These are phyloP conservation scores for Prionace glauca DNA, from an alignment of 2,797 vertebrate genomes.

Conservation along the genomic window DNA sequence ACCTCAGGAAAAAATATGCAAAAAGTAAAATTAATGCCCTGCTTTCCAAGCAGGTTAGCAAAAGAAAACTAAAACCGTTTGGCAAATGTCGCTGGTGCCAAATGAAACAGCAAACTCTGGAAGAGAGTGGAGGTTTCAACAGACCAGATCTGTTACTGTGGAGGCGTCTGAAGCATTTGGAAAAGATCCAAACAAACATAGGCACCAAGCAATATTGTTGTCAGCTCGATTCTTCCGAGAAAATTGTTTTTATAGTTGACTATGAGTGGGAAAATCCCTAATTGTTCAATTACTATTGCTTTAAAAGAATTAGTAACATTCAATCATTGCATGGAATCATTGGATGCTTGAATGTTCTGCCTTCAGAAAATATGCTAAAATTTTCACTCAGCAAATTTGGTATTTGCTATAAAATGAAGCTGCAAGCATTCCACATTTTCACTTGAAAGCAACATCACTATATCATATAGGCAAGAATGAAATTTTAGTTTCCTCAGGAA, in stretches of 20 bases:
- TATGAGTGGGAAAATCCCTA: constrained; percentile 46
- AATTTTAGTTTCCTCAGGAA: background rate
- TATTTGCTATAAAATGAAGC: background rate
- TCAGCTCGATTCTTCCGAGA: constrained; percentile 71
- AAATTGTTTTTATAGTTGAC: constrained; percentile 67
- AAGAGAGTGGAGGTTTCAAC: constrained; percentile 56
- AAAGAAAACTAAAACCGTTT: background rate
- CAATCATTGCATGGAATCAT: background rate
- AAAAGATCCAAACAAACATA: constrained; percentile 75
- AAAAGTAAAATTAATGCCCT: constrained; percentile 72
- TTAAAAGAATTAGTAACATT: background rate
- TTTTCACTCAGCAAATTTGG: background rate
- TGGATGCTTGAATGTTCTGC: constrained; percentile 18
- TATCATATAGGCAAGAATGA: background rate
- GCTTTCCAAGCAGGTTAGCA: constrained; percentile 66
- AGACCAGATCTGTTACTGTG: constrained; percentile 61
- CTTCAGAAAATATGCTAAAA: background rate
- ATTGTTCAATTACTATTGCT: constrained; percentile 22
- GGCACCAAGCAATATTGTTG: constrained; percentile 74
- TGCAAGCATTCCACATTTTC: background rate
- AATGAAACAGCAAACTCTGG: constrained; percentile 53
- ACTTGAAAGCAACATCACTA: background rate
- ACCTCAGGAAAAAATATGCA: constrained; percentile 73
- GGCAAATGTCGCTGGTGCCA: constrained; percentile 8
- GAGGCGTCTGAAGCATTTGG: constrained; percentile 74